phyloP scores from a whole-genome alignment of 2,113 vertebrate species.

The Scalopus aquaticus region DNA sequence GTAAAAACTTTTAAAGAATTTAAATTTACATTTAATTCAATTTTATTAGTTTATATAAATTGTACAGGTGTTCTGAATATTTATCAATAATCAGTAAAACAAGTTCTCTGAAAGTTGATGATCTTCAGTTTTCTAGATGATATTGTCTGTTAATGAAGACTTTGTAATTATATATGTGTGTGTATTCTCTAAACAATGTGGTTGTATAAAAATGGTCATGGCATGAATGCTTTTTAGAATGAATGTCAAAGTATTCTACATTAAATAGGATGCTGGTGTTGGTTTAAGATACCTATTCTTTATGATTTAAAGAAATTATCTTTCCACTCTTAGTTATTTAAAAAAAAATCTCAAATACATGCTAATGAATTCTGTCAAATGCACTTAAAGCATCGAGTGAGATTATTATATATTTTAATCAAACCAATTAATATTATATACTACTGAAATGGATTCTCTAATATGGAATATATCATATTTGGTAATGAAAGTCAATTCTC shows the following conservation, averaged over 20 bases:
- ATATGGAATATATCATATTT: background rate
- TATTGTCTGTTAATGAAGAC: background rate
- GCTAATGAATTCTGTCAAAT: conserved; percentile 31
- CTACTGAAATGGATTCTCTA: background rate
- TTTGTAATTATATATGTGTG: background rate
- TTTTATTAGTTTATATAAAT: background rate
- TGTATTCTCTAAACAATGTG: background rate
- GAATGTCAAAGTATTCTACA: background rate
- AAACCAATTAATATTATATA: background rate
- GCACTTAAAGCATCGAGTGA: background rate
- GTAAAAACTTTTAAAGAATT: conserved; percentile 5
- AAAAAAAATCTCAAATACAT: conserved; percentile 28
- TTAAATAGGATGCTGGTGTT: background rate
- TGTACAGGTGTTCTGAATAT: background rate
- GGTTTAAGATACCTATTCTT: background rate
- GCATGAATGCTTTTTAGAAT: background rate
- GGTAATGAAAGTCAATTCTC: background rate
- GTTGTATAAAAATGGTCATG: background rate
- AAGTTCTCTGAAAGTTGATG: conserved; percentile 13
- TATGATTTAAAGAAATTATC: background rate
- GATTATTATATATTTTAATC: background rate
- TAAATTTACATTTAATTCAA: background rate
- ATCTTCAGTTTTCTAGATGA: background rate
- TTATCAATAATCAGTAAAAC: background rate
- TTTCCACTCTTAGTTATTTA: conserved; percentile 9